Evolutionary conservation across 2,888 invertebrate species (phyloP).

Genomic region (Alloscopus bannaensis): DNA sequence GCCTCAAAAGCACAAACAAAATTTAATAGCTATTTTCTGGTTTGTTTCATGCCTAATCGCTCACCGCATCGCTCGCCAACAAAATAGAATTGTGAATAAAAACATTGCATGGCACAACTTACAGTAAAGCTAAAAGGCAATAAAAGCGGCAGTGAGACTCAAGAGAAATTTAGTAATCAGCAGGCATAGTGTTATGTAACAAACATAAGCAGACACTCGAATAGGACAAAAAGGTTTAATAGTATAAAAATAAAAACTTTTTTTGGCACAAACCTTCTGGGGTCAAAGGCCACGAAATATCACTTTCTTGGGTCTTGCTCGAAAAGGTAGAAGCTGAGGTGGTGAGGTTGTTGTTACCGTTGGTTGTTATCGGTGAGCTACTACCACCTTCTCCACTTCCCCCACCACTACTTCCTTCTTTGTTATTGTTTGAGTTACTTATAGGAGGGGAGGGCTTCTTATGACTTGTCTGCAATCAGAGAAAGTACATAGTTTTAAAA

Average conservation of each 20-base stretch:
- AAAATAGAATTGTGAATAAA: too few species aligned
- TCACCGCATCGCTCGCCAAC: not conserved
- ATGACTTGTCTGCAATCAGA: constrained; percentile 65
- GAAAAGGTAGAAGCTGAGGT: constrained; percentile 61
- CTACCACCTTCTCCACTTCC: constrained; percentile 58
- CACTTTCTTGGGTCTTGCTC: constrained; percentile 69
- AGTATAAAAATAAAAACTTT: too few species aligned
- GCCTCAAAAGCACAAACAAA: too few species aligned
- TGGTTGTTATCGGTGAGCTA: constrained; percentile 50
- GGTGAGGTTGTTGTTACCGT: constrained; percentile 62
- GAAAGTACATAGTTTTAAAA: constrained; percentile 14
- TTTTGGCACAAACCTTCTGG: constrained; percentile 68
- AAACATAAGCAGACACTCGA: too few species aligned
- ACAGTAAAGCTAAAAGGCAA: too few species aligned
- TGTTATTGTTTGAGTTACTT: constrained; percentile 62
- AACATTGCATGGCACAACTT: too few species aligned
- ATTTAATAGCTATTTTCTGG: constrained; percentile 39
- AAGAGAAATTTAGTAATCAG: too few species aligned
- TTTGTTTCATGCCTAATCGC: constrained; percentile 28
- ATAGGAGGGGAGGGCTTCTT: constrained; percentile 68
- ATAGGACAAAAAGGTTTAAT: too few species aligned
- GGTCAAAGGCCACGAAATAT: constrained; percentile 72
- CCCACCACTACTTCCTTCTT: constrained; percentile 54
- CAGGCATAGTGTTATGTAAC: too few species aligned
- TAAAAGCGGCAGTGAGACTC: too few species aligned